phyloP scores from a whole-genome alignment of 2,113 vertebrate genomes.

The Chroicocephalus ridibundus region DNA sequence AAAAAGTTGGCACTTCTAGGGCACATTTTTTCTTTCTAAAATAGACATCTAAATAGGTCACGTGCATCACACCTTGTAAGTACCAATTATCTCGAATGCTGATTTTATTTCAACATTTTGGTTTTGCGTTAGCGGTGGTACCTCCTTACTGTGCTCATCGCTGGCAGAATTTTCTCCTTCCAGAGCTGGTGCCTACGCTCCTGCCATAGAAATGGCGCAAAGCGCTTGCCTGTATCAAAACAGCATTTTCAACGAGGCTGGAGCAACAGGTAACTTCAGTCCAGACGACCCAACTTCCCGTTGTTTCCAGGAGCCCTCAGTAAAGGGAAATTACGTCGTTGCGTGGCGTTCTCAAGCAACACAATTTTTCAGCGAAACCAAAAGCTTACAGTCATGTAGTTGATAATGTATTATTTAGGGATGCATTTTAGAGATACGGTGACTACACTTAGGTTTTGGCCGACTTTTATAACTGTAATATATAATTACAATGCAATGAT shows the following conservation, averaged over 20 bases:
- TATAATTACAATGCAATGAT: neutral
- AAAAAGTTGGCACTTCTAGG: neutral
- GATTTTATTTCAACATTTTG: neutral
- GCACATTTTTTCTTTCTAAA: constrained; percentile 1
- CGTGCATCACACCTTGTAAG: neutral
- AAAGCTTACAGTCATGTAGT: neutral
- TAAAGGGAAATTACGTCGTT: neutral
- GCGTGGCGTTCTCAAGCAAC: neutral
- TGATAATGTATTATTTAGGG: neutral
- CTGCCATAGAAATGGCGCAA: neutral
- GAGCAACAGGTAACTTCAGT: neutral
- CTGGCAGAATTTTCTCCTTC: neutral
- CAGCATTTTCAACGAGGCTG: neutral
- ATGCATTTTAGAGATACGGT: neutral
- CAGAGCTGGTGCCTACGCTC: neutral
- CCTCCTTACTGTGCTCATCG: neutral
- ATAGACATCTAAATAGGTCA: constrained; percentile 33
- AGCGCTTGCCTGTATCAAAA: neutral
- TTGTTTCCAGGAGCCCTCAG: neutral
- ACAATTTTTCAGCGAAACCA: neutral
- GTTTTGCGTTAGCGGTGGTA: neutral
- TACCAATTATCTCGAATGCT: neutral
- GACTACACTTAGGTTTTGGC: neutral
- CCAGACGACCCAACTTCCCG: neutral
- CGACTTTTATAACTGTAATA: neutral